Percentiles rank a stretch among this genome's conserved stretches.
phyloP scores from a whole-genome alignment of 2,888 invertebrate genomes.

The Machimus atricapillus region DNA sequence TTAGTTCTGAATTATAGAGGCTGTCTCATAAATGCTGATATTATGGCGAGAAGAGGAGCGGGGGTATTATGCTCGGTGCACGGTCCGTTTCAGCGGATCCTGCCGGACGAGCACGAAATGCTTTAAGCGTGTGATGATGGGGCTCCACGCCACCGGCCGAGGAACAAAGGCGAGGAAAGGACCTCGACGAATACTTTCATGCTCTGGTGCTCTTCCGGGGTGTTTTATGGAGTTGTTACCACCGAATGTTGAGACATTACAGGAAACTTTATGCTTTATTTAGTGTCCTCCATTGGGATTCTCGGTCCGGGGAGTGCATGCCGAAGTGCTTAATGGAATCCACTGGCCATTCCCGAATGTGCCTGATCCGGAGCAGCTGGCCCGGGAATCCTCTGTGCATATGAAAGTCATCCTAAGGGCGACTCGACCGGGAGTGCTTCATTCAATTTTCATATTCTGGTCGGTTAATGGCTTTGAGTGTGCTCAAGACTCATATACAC shows the following conservation, averaged over 20 bases:
- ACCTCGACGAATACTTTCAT: background rate
- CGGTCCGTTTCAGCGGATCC: background rate
- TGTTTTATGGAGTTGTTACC: conserved; percentile 26
- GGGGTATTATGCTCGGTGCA: background rate
- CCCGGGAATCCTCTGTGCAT: background rate
- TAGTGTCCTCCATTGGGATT: background rate
- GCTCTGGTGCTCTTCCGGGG: background rate
- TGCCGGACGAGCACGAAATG: background rate
- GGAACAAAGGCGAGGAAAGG: background rate
- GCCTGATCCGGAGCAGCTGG: background rate
- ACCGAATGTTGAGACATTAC: conserved; percentile 5
- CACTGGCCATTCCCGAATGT: background rate
- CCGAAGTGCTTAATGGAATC: background rate
- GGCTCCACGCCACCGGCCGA: background rate
- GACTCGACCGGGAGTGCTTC: background rate
- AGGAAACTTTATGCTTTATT: background rate
- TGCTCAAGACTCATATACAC: background rate
- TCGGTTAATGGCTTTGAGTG: background rate
- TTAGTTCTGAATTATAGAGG: conserved; percentile 20
- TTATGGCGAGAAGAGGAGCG: background rate
- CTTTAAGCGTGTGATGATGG: conserved; percentile 21
- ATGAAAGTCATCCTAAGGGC: background rate
- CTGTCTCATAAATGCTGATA: background rate
- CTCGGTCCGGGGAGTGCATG: background rate
- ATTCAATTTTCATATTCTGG: conserved; percentile 1